Evolutionary conservation across 2,888 invertebrate species (phyloP).

Genomic region (Strigamia maritima): DNA sequence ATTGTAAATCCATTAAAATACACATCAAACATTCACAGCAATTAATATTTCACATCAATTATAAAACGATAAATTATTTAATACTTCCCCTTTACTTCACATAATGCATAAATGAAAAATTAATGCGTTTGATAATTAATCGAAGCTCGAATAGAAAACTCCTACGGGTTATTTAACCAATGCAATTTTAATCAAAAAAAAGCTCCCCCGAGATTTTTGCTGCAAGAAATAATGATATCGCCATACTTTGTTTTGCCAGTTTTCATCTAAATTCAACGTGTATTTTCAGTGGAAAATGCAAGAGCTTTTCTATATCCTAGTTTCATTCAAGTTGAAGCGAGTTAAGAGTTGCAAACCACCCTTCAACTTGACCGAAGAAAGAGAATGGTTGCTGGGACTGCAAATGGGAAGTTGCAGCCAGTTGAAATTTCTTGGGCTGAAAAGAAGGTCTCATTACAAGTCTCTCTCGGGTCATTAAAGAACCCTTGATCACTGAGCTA

Average conservation of each 20-base stretch:
- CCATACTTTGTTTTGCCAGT: background rate
- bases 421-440: slow-evolving; percentile 15
- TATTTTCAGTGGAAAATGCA: slow-evolving; percentile 6
- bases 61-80: background rate
- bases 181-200: background rate
- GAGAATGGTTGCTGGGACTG: slow-evolving; percentile 15
- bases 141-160: no score
- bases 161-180: background rate
- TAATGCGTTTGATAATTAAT: no score
- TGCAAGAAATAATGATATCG: background rate
- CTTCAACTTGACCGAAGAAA: slow-evolving; percentile 10
- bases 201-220: background rate
- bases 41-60: background rate
- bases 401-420: slow-evolving; percentile 10
- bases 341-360: background rate
- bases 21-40: background rate
- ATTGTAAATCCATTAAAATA: background rate
- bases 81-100: no score
- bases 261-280: background rate
- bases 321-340: background rate
- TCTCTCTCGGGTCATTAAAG: slow-evolving; percentile 15
- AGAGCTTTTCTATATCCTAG: background rate
- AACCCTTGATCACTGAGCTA: slow-evolving; percentile 15
- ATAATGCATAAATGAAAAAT: no score
- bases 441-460: slow-evolving; percentile 15